Evolutionary conservation across 2,888 invertebrate genomes (phyloP).

Genomic region (Autographa gamma): DNA sequence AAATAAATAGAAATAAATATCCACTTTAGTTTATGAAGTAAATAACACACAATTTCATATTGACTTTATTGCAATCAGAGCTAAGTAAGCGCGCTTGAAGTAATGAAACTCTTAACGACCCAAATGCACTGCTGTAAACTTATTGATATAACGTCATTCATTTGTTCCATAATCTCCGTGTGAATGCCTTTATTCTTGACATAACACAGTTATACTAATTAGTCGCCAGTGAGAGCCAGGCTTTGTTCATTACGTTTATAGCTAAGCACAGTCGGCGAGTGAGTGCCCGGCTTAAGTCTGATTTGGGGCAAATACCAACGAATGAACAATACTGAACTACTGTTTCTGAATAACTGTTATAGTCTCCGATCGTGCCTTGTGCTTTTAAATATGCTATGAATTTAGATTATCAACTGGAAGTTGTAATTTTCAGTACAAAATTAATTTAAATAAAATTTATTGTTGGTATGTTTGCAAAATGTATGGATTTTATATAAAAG

Average conservation of each 20-base stretch:
- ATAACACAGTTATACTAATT: slow-evolving; percentile 3
- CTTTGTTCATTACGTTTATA: slow-evolving; percentile 4
- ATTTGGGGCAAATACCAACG: neutral
- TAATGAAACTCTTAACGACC: neutral
- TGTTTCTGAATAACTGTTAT: slow-evolving; percentile 1
- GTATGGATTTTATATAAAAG: no score
- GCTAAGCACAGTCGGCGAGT: slow-evolving; percentile 4
- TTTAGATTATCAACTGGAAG: no score
- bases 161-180: slow-evolving; percentile 1
- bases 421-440: no score
- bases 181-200: neutral
- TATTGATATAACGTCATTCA: no score
- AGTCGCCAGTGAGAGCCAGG: slow-evolving; percentile 4
- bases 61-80: no score
- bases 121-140: neutral
- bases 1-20: no score
- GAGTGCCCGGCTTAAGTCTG: slow-evolving; percentile 4
- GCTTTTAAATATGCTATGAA: neutral
- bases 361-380: neutral
- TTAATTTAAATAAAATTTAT: no score
- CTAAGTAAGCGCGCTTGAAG: neutral
- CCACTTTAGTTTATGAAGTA: no score
- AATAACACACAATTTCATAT: no score
- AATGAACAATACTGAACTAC: neutral
- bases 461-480: no score